Base-by-base conservation (phyloP, 2,113 vertebrate genomes). In the Ceyx melanurus region DNA sequence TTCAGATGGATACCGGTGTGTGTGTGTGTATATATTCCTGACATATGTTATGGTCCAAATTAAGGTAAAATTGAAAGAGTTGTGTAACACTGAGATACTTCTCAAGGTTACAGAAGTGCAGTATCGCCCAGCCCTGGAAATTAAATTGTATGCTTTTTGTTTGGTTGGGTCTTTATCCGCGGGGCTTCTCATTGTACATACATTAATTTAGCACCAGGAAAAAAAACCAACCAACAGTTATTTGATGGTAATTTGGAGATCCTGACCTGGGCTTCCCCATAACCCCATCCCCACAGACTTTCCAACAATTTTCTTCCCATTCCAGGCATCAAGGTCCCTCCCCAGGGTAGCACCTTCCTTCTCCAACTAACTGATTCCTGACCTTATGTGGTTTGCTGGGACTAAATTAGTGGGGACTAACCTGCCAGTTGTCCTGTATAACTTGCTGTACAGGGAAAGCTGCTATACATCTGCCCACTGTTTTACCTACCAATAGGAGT, bases 61-160 rank as follows among this genome's bases (percentile, higher is more conserved):
- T 90, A 86, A 91, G 40, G 45, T 78, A 71, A 74, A 79, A 64
- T 31, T 56, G 45, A 46, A 57, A 77, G n/a, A 18, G 20, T 83
- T 92, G 48, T 76, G 48, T 90, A 91, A 90, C 86, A 56, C 28
- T 73, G 76, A 91, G 56, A 51, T 77, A 31, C 33, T 91, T 33
- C 51, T 46, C 74, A 82, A 43, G 65, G 53, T 78, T 92, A 15
- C 65, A 48, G 68, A 50, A 83, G 20, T 82, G 57, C 58, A 50
- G 29, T 77, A 67, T 48, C 84, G 70, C 40, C n/a, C 43, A 53
- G 37, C 22, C 13, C 12, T 40, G 35, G 72, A 61, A 90, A 95
- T 82, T 12, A 26, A 40, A 43, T 10, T 40, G 5, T 26, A 15
- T 7, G 35, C 37, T 15, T 87, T 64, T 84, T 48, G 33, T 66